Evolutionary conservation across 2,888 invertebrate genomes (phyloP).

Genomic region (Meandrusa payeni): DNA sequence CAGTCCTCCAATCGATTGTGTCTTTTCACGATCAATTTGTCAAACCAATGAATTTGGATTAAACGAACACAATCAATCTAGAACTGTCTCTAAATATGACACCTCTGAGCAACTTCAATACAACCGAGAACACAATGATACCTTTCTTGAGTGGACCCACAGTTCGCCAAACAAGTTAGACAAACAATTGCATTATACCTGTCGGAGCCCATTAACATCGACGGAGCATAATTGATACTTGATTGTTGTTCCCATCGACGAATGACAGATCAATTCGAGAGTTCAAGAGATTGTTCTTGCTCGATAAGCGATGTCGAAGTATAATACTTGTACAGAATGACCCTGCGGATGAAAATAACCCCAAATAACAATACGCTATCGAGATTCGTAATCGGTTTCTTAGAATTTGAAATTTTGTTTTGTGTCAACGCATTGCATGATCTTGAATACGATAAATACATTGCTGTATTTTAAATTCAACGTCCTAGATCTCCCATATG

Average conservation of each 20-base stretch:
- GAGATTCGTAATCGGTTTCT: slow-evolving; percentile 9
- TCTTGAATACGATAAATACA: slow-evolving; percentile 5
- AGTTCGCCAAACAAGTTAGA: slow-evolving; percentile 7
- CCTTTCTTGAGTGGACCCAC: slow-evolving; percentile 8
- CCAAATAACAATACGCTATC: slow-evolving; percentile 9
- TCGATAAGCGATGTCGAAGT: slow-evolving; percentile 8
- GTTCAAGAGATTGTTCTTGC: slow-evolving; percentile 15
- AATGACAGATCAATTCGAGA: slow-evolving; percentile 21
- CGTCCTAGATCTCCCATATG: too few relatives aligned
- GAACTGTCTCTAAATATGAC: too few relatives aligned
- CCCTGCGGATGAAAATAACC: slow-evolving; percentile 16
- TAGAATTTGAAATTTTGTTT: slow-evolving; percentile 13
- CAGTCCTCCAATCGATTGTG: too few relatives aligned
- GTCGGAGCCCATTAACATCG: slow-evolving; percentile 7
- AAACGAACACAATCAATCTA: too few relatives aligned
- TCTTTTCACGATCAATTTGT: too few relatives aligned
- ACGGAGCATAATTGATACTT: slow-evolving; percentile 17
- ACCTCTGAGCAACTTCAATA: too few relatives aligned
- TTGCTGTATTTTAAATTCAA: background rate
- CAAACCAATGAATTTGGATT: too few relatives aligned
- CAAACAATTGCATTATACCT: slow-evolving; percentile 8
- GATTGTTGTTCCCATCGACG: slow-evolving; percentile 10
- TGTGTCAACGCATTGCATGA: slow-evolving; percentile 3
- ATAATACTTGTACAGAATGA: slow-evolving; percentile 16
- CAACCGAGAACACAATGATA: too few relatives aligned